A percentile compares a stretch with the other conserved stretches of the same genome.
phyloP scores from a whole-genome alignment of 1,140 invertebrate genomes.

The Hyles vespertilio region DNA sequence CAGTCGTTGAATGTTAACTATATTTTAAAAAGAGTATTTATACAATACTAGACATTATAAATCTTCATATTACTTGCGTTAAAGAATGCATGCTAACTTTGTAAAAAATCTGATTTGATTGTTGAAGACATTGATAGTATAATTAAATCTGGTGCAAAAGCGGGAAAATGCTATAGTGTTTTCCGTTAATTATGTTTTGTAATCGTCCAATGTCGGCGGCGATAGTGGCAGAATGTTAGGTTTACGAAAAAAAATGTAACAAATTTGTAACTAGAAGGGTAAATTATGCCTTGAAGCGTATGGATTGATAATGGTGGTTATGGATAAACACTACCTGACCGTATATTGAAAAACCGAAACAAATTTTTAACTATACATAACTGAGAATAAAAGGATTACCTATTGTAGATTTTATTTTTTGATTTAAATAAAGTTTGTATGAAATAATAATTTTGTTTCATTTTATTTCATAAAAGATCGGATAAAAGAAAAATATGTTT shows the following conservation, averaged over 20 bases:
- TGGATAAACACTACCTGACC: conserved; percentile 21
- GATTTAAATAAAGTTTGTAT: conserved; percentile 76
- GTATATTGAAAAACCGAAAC: conserved; percentile 51
- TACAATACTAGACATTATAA: too few species aligned
- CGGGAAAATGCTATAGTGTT: too few species aligned
- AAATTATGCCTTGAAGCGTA: conserved; percentile 40
- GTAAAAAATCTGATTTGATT: too few species aligned
- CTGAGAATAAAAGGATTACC: conserved; percentile 54
- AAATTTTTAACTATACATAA: conserved; percentile 61
- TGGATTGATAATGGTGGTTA: conserved; percentile 23
- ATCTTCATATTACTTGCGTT: too few species aligned
- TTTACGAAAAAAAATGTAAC: conserved; percentile 8
- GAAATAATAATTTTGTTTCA: conserved; percentile 51
- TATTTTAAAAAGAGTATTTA: too few species aligned
- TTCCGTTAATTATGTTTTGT: background rate
- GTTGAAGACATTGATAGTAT: too few species aligned
- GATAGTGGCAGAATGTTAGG: conserved; percentile 21
- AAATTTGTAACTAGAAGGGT: conserved; percentile 37
- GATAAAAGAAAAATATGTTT: too few species aligned
- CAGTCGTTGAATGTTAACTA: too few species aligned
- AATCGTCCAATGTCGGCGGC: background rate
- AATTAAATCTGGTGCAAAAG: too few species aligned
- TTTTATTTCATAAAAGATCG: conserved; percentile 1
- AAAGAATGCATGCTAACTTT: too few species aligned
- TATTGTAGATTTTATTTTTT: conserved; percentile 75